These are phyloP conservation scores for Phthorimaea operculella DNA, from an alignment of 1,140 invertebrate genomes.

Conservation along the genomic window DNA sequence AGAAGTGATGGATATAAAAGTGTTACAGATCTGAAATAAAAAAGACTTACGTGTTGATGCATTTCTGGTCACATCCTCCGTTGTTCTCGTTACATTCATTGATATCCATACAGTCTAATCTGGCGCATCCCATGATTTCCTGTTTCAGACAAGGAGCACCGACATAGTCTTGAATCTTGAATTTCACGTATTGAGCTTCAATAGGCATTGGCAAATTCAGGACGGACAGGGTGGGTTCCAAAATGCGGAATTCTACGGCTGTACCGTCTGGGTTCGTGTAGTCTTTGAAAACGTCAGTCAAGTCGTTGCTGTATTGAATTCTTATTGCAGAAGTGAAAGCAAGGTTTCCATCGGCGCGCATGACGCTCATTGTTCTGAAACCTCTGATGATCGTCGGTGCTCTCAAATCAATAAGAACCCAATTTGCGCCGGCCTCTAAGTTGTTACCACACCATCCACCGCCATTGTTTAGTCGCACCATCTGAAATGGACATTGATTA, in stretches of 20 bases:
- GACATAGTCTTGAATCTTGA: conserved; percentile 90
- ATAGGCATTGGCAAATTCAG: conserved; percentile 91
- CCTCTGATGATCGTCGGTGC: conserved; percentile 91
- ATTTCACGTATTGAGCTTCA: conserved; percentile 89
- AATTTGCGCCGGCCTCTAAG: conserved; percentile 85
- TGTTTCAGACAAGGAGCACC: conserved; percentile 90
- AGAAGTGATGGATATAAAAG: no score
- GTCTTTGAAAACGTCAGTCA: conserved; percentile 90
- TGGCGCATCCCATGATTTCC: conserved; percentile 93
- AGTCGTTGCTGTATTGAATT: conserved; percentile 87
- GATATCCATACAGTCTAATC: conserved; percentile 90
- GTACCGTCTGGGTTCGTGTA: conserved; percentile 92
- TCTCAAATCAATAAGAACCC: conserved; percentile 88
- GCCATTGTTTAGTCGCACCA: conserved; percentile 82
- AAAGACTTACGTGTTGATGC: conserved; percentile 82
- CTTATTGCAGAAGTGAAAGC: conserved; percentile 90
- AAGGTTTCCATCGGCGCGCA: conserved; percentile 78
- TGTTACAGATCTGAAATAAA: neutral
- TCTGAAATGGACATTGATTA: conserved; percentile 53
- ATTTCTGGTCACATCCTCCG: conserved; percentile 95
- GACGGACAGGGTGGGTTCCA: conserved; percentile 88
- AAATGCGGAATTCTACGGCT: conserved; percentile 90
- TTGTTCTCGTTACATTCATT: conserved; percentile 93
- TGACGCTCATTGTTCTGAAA: conserved; percentile 89
- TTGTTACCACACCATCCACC: conserved; percentile 92